These are phyloP conservation scores for Stenchaetothrips biformis DNA, from an alignment of 2,888 invertebrate genomes.

Conservation along the genomic window DNA sequence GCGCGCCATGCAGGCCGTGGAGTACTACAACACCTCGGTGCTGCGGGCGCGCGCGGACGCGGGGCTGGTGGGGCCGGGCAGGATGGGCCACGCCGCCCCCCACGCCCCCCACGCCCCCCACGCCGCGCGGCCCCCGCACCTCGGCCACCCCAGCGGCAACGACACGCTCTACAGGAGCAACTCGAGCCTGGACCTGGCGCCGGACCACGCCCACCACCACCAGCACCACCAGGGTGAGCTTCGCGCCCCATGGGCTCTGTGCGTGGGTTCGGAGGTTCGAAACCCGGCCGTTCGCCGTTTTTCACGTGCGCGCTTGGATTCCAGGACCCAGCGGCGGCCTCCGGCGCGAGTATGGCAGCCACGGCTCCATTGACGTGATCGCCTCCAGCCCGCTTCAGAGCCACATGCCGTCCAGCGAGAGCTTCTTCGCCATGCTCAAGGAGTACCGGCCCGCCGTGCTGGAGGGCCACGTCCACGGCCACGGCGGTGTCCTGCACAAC, in stretches of 20 bases:
- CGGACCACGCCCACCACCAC: constrained; percentile 48
- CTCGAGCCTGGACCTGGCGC: constrained; percentile 76
- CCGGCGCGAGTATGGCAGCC: constrained; percentile 83
- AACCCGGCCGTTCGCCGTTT: too few relatives aligned
- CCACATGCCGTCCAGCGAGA: constrained; percentile 47
- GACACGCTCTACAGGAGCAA: constrained; percentile 72
- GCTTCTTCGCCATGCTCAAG: constrained; percentile 79
- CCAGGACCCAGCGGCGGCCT: constrained; percentile 49
- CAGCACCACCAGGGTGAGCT: constrained; percentile 37
- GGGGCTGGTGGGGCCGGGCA: constrained; percentile 32
- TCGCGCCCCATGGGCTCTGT: too few relatives aligned
- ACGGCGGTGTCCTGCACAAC: constrained; percentile 38
- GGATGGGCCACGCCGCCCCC: not conserved
- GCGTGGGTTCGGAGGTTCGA: too few relatives aligned
- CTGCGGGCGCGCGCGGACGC: constrained; percentile 46
- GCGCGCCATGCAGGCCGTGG: constrained; percentile 51
- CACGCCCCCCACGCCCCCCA: constrained; percentile 38
- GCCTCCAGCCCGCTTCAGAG: constrained; percentile 40
- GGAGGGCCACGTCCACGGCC: constrained; percentile 43
- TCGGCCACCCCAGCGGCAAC: constrained; percentile 31
- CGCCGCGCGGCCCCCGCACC: constrained; percentile 36
- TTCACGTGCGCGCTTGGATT: too few relatives aligned
- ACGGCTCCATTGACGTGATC: constrained; percentile 78
- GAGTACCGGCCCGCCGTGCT: constrained; percentile 65
- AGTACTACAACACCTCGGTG: constrained; percentile 53